Conservation (phyloP, 2,888 invertebrate species). For the Chymomyza caudatula region DNA sequence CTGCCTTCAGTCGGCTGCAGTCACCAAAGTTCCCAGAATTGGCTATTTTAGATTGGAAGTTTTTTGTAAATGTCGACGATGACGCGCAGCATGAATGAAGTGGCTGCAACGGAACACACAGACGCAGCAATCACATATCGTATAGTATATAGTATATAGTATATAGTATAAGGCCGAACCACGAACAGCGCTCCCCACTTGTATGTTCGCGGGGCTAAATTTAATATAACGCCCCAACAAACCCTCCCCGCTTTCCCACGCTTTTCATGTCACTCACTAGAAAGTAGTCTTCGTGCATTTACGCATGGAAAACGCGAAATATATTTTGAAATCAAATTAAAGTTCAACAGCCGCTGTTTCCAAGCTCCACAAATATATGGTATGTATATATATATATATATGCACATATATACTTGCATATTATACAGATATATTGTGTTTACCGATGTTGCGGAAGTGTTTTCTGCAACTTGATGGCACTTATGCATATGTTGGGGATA, state of each 20-base stretch:
- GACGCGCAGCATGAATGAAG: conserved; percentile 56
- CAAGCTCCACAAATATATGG: background rate
- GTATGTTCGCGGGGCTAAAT: conserved; percentile 30
- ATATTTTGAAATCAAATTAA: conserved; percentile 50
- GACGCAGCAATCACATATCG: background rate
- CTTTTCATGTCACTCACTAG: background rate
- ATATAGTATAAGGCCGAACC: background rate
- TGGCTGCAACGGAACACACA: background rate
- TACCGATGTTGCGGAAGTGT: background rate
- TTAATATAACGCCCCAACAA: conserved; percentile 38
- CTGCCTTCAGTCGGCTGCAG: background rate
- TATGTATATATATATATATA: background rate
- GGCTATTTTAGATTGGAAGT: conserved; percentile 50
- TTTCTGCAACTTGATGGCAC: background rate
- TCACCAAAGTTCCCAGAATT: background rate
- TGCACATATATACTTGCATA: background rate
- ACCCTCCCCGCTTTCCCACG: background rate
- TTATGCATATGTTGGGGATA: background rate
- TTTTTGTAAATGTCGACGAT: background rate
- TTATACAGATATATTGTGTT: background rate
- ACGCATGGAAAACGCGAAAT: conserved; percentile 33
- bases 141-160: background rate
- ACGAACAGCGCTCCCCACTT: background rate
- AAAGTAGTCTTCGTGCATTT: background rate
- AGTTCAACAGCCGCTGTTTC: conserved; percentile 54